Percentiles rank a stretch among this genome's conserved stretches.
phyloP scores from a whole-genome alignment of 2,888 invertebrate species.

The Rhagonycha lutea region DNA sequence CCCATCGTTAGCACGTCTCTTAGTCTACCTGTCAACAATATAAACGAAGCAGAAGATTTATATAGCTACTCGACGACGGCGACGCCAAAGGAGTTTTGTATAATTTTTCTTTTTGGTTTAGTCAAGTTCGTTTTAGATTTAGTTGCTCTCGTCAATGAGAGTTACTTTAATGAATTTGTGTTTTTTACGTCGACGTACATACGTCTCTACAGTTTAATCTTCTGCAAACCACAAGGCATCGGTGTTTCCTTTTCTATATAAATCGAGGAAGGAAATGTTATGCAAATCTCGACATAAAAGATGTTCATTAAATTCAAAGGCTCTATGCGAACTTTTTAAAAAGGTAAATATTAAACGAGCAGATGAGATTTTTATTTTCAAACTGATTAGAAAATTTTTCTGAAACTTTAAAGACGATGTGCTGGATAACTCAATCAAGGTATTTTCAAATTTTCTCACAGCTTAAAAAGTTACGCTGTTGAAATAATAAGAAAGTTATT shows the following conservation, averaged over 20 bases:
- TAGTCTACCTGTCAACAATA: slow-evolving; percentile 29
- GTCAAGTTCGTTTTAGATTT: slow-evolving; percentile 24
- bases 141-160: slow-evolving; percentile 9
- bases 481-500: slow-evolving; percentile 29
- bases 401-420: slow-evolving; percentile 3
- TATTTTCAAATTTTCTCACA: slow-evolving; percentile 22
- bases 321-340: slow-evolving; percentile 42
- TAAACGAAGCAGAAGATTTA: slow-evolving; percentile 30
- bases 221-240: background rate
- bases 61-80: slow-evolving; percentile 9
- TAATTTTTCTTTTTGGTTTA: slow-evolving; percentile 19
- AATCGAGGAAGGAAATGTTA: slow-evolving; percentile 47
- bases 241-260: slow-evolving; percentile 35
- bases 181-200: slow-evolving; percentile 5
- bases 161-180: slow-evolving; percentile 24
- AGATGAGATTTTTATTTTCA: slow-evolving; percentile 38
- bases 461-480: slow-evolving; percentile 28
- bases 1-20: slow-evolving; percentile 30
- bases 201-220: slow-evolving; percentile 3
- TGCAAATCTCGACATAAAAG: slow-evolving; percentile 49
- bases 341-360: slow-evolving; percentile 47
- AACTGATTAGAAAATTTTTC: slow-evolving; percentile 23
- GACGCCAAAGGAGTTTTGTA: slow-evolving; percentile 8
- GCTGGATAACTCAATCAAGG: slow-evolving; percentile 23
- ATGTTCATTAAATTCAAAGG: slow-evolving; percentile 50